Conservation (phyloP, 2,113 vertebrate species). For the Maccullochella peelii region DNA sequence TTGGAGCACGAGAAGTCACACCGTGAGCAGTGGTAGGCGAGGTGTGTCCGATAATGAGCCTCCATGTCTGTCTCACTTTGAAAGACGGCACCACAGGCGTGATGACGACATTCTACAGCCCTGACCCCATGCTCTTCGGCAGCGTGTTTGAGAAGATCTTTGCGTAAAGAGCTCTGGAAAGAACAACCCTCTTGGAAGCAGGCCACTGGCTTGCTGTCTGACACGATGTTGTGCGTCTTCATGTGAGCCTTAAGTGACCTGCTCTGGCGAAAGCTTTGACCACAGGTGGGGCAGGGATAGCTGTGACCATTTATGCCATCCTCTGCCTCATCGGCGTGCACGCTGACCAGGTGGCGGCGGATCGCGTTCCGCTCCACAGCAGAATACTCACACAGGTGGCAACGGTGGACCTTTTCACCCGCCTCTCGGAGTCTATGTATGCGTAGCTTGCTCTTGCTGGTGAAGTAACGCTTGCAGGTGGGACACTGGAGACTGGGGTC, state of each 20-base stretch:
- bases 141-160: slow-evolving; percentile 87
- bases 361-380: slow-evolving; percentile 93
- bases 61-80: slow-evolving; percentile 88
- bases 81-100: slow-evolving; percentile 90
- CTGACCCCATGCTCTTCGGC: slow-evolving; percentile 85
- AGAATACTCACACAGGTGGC: slow-evolving; percentile 91
- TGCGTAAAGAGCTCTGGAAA: slow-evolving; percentile 84
- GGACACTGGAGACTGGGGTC: slow-evolving; percentile 95
- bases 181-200: slow-evolving; percentile 89
- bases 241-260: slow-evolving; percentile 93
- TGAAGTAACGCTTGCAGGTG: slow-evolving; percentile 93
- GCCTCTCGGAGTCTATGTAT: slow-evolving; percentile 92
- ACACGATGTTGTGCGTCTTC: slow-evolving; percentile 86
- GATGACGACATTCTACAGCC: slow-evolving; percentile 90
- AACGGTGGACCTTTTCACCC: slow-evolving; percentile 89
- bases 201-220: slow-evolving; percentile 75
- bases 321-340: slow-evolving; percentile 85
- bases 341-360: slow-evolving; percentile 90
- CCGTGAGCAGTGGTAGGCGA: slow-evolving; percentile 94
- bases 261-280: slow-evolving; percentile 90
- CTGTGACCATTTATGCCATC: slow-evolving; percentile 80
- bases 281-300: slow-evolving; percentile 91
- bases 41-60: slow-evolving; percentile 90
- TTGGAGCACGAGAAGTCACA: slow-evolving; percentile 97
- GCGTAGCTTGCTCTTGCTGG: slow-evolving; percentile 96